phyloP scores from a whole-genome alignment of 2,797 vertebrate genomes.

The Pantherophis alleghaniensis region DNA sequence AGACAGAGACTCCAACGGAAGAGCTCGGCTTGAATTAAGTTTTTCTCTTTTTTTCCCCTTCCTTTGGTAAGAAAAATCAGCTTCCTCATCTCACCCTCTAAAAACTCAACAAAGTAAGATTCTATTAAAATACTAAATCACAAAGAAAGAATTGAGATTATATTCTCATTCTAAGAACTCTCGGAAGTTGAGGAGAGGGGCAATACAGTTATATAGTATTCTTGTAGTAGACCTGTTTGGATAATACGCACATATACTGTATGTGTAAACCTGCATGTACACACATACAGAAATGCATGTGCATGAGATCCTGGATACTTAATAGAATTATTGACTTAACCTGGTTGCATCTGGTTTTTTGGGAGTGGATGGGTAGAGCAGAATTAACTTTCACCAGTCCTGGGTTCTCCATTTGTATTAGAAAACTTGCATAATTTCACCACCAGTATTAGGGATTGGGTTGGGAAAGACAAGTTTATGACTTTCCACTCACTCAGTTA shows the following conservation, averaged over 20 bases:
- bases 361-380: not conserved
- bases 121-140: not conserved
- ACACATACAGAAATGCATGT: not conserved
- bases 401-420: not conserved
- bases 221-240: not conserved
- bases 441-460: not conserved
- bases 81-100: not conserved
- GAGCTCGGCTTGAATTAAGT: slow-evolving; percentile 10
- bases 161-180: not conserved
- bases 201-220: not conserved
- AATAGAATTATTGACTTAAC: not conserved
- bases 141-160: not conserved
- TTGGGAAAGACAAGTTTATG: not conserved
- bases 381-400: not conserved
- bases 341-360: not conserved
- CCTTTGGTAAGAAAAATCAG: slow-evolving; percentile 2
- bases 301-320: not conserved
- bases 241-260: slow-evolving; percentile 6
- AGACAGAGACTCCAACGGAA: not conserved
- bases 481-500: not conserved
- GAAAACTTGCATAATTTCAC: not conserved
- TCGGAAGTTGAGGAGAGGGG: too few species aligned
- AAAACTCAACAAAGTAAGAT: not conserved
- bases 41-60: not conserved
- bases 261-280: not conserved